Evolutionary conservation across 2,888 invertebrate genomes (phyloP), one percentile per base, ranked within the genome.

Genomic region (Synanthedon myopaeformis): DNA sequence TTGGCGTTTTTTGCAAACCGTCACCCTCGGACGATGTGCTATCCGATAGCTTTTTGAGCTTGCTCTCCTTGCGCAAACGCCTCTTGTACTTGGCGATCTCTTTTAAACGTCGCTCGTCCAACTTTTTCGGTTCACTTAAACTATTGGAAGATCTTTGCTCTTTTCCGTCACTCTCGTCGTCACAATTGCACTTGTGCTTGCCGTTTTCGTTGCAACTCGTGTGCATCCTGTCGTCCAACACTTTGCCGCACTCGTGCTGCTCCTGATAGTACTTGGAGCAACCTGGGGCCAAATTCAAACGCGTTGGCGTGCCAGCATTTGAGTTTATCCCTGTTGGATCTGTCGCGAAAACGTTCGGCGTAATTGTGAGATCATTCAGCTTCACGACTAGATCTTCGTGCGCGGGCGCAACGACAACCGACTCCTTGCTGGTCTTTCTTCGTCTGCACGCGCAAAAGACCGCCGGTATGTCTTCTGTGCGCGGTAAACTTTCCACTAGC

Each of bases 121-220:
- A 57, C 59, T 76, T 80, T 61, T 82, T 83, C 42, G 77, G 58
- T 54, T 76, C 74, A 54, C 58, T 66, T 62, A 58, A 57, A 61
- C 60, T 69, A 19, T 1, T 35, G 69, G 65, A 69, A 69, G 66
- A 66, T 56, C 60, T 61, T 49, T 60, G 65, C 3, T 69, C 66
- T 11, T 78, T 83, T 42, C 70, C 79, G 63, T 90, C 91, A 2
- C 92, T 91, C 63, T 93, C 93, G 42, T 92, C 92, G 62, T 92
- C 91, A 67, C 93, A 93, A 54, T 89, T 91, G 76, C 94, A 94
- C 60, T 92, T 92, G 72, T 94, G 94, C 71, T 93, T 94, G 0
- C 93, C 94, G 56, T 90, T 93, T 61, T 92, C 90, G 61, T 91
- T 92, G 76, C 94, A 94, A 0, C 89, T 85, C 0, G 91, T 91